Base-by-base conservation (phyloP, 2,113 vertebrate genomes). In the Microtus ochrogaster region DNA sequence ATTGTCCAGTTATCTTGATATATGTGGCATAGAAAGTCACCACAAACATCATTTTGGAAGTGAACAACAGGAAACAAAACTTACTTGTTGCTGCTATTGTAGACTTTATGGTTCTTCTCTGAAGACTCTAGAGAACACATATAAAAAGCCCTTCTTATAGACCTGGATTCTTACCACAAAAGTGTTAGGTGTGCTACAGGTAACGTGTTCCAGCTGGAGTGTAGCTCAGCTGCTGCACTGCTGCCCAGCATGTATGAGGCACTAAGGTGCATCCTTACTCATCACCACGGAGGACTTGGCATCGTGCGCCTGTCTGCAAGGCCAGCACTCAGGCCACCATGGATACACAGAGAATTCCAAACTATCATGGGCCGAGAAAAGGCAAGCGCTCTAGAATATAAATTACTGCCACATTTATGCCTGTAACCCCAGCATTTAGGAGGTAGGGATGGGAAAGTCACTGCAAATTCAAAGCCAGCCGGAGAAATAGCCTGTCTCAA, bases 61-160 rank as follows among this genome's bases (percentile, higher is more conserved):
- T 14, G 44, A 26, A 5, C 85, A 61, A 74, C 44, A 89, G 61
- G 61, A 76, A 92, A 79, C 36, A 33, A 65, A 83, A 92, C 63
- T 63, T 86, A 89, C 47, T 84, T 83, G 76, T 65, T 85, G 83
- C 39, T 33, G 79, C 39, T 72, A 39, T 70, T 72, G 30, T 61
- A 94, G 41, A 70, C 36, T n/a, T 87, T 92, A 70, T 76, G 68
- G 21, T 82, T 94, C 92, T 89, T 78, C 24, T 84, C 84, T 92
- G 63, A 92, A 95, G 89, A 66, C 30, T 66, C 26, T 30, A 30
- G 65, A 66, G 65, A 12, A 66, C 28, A 30, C 11, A 65, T 58
- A 19, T 58, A 65, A 65, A 66, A 66, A 30, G 65, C 28, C 63
- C 65, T 66, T 30, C 65, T 66, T 66, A 66, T 66, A 92, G 28